Base-by-base conservation (phyloP, 2,888 invertebrate genomes). In the Anagyrus pseudococci region DNA sequence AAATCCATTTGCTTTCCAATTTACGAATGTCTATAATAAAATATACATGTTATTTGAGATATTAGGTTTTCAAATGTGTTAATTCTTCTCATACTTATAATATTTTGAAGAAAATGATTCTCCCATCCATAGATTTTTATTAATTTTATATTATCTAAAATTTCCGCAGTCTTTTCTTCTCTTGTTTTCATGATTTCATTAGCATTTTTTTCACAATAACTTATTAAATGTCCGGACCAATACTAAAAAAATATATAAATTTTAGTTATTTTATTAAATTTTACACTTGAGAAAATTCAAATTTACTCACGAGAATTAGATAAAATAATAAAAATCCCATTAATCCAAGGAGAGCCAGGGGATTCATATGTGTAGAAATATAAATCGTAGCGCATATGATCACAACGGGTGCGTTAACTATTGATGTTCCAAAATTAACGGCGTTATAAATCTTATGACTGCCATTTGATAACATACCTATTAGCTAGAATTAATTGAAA, bases 111-210 rank as follows among this genome's bases (percentile, higher is more conserved):
- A 71, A 88, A 87, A 58, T 84, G 82, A 66, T 84, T 82, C 71
- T 88, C 88, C 87, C 88, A 88, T 1, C 85, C 85, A 74, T 87
- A 87, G 82, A 88, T 84, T 77, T 89, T 89, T 62, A 89, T 85
- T 23, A 86, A 77, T 72, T 86, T 85, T 46, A 88, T 85, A 70
- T 82, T 84, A 26, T 83, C 82, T 15, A 88, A 77, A 15, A 87
- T 79, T 72, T 88, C 88, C 55, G 83, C 84, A 76, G 87, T 84
- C 63, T 84, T 77, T 40, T 82, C 80, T 4, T 87, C 79, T 60
- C 85, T 77, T 61, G 78, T 55, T 46, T 74, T 77, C 2, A 76
- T 71, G 43, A 74, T 64, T 41, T 67, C 69, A 8, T 75, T 67
- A 1, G 71, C 67, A 25, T 69, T 73, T n/a, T 64, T 64, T 37